Evolutionary conservation across 2,113 vertebrate species (phyloP).

Genomic region (Conger conger): DNA sequence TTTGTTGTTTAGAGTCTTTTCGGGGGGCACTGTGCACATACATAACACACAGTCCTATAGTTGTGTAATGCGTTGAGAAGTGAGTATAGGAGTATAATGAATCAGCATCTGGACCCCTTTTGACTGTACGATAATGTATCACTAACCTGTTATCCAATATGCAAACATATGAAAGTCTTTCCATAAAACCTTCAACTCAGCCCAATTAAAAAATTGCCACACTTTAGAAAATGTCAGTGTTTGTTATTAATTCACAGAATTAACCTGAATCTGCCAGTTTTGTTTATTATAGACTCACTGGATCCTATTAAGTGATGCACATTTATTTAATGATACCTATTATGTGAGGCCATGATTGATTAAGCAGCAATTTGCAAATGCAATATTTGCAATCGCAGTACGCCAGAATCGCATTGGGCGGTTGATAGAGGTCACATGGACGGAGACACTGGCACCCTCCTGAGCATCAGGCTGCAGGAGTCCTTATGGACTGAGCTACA

Average conservation of each 20-base stretch:
- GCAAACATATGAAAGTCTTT: not conserved
- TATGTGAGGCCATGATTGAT: slow-evolving; percentile 12
- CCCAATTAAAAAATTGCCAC: not conserved
- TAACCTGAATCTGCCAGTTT: not conserved
- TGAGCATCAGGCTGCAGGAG: not conserved
- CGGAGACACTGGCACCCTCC: not conserved
- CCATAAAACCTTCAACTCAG: not conserved
- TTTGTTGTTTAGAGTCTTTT: too few relatives aligned
- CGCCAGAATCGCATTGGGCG: not conserved
- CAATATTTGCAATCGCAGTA: not conserved
- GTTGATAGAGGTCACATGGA: not conserved
- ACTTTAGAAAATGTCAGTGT: not conserved
- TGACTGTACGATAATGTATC: not conserved
- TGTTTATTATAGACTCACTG: not conserved
- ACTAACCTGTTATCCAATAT: not conserved
- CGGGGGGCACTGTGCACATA: too few relatives aligned
- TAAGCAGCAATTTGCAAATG: not conserved
- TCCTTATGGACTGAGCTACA: not conserved
- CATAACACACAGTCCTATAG: too few relatives aligned
- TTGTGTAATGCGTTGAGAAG: too few relatives aligned
- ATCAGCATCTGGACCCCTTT: not conserved
- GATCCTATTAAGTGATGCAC: not conserved
- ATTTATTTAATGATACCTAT: slow-evolving; percentile 9
- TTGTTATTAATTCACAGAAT: not conserved
- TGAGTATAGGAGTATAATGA: not conserved